Evolutionary conservation across 1,140 invertebrate species (phyloP).

Genomic region (Oppia nitens): DNA sequence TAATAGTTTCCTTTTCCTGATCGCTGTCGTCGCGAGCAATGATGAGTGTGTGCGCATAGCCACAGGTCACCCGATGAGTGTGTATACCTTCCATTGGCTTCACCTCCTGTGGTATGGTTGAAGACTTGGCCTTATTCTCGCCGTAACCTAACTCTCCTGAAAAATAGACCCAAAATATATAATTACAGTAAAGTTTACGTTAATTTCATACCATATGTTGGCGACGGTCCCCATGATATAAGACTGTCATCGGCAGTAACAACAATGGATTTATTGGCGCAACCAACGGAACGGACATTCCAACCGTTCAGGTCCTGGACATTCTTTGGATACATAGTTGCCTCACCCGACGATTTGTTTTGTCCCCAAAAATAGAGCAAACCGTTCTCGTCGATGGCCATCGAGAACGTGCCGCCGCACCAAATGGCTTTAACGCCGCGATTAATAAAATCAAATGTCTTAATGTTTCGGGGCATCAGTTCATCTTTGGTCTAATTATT

Average conservation of each 20-base stretch:
- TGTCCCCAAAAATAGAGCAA: constrained; percentile 68
- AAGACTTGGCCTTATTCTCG: constrained; percentile 61
- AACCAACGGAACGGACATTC: constrained; percentile 64
- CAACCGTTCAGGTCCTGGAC: constrained; percentile 78
- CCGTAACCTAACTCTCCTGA: constrained; percentile 50
- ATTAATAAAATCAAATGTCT: constrained; percentile 55
- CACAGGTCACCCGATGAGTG: constrained; percentile 60
- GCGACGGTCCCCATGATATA: constrained; percentile 76
- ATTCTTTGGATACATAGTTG: constrained; percentile 90
- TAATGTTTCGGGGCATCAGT: constrained; percentile 68
- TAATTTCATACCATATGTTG: constrained; percentile 81
- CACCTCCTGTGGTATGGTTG: constrained; percentile 72
- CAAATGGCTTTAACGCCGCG: constrained; percentile 58
- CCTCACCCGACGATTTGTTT: constrained; percentile 75
- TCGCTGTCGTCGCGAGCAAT: constrained; percentile 46
- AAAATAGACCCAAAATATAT: constrained; percentile 10
- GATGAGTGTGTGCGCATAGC: constrained; percentile 61
- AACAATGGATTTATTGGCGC: constrained; percentile 46
- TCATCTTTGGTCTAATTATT: constrained; percentile 74
- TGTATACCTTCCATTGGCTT: constrained; percentile 61
- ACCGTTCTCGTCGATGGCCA: constrained; percentile 64
- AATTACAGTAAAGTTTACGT: no score
- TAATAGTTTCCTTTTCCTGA: constrained; percentile 42
- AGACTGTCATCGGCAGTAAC: constrained; percentile 73
- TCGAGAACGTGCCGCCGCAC: constrained; percentile 68